Base-by-base conservation (phyloP, 2,797 vertebrate genomes). In the Diglossa cyanea region DNA sequence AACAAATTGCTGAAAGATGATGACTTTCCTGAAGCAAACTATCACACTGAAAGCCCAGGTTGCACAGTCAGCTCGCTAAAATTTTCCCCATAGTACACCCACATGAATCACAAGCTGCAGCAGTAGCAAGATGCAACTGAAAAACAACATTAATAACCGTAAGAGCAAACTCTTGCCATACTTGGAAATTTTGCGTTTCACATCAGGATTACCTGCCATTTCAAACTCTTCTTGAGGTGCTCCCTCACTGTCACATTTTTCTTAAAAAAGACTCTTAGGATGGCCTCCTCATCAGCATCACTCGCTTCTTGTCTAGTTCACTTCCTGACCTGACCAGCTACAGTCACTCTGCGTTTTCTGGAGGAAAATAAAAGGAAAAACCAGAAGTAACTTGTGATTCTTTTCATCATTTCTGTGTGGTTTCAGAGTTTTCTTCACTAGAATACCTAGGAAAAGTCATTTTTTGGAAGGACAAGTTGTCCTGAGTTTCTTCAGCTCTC, bases 401-500 rank as follows among this genome's bases (percentile, higher is more conserved):
- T 45, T 93, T 88, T 65, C 13, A 23, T 57, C 0, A 12, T 71
- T 75, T 58, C 45, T 78, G 0, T 62, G 23, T 66, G 16, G 24
- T 33, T 77, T 78, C 54, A 25, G 16, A 6, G 21, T 67, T 88
- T 94, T 72, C 19, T 78, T 81, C 35, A 17, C 17, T 75, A 42
- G 28, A 19, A 68, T 26, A 44, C 25, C 26, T 40, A 47, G 26
- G 17, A 54, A 72, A 80, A 72, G 18, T 37, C 2, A 28, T 68
- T 18, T 84, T 90, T 66, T 71, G 42, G n/a, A 92, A 93, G 26
- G 17, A 61, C 0, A 28, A 50, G 6, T 35, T 65, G 14, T 45
- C 33, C 28, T 73, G 44, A 85, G 31, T 51, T 93, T 77, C 81
- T 93, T 77, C 81, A 93, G 6, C 11, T 81, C 9, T 51, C 10